Base-by-base conservation (phyloP, 2,797 vertebrate species). In the Manis pentadactyla region DNA sequence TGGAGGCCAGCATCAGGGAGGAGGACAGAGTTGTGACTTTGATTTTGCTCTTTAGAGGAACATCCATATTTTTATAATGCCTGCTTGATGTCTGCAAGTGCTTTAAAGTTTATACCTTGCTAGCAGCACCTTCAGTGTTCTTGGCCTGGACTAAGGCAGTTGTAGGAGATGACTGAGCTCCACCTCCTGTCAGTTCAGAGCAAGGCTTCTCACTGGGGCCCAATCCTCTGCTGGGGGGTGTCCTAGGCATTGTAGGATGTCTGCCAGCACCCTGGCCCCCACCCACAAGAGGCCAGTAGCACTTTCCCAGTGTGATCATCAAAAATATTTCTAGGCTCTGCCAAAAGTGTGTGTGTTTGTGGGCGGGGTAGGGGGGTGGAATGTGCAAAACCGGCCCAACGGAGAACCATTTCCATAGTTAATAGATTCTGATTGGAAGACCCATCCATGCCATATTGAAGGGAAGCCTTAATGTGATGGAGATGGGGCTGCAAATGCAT, bases 201-300 rank as follows among this genome's bases (percentile, higher is more conserved):
- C 66, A 57, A 1, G 31, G 17, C 71, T 84, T 66, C 27, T 93
- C 46, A 57, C 59, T 25, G 14, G 21, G n/a, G 42, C 53, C 71
- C 88, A 59, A 5, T 53, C 12, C 37, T 78, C 37, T 19, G 0
- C 61, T 11, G 49, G 21, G 31, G 13, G 46, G 53, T 59, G 23
- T 29, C 31, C 15, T 84, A 13, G 13, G 53, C 79, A 51, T n/a
- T 23, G 0, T 7, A 39, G 17, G 19, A 10, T 78, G 15, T 51
- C 78, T 18, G 29, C 10, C 39, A 77, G 49, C 29, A 66, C 77
- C 15, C 25, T 87, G 88, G 63, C 68, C 34, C 74, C 85, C n/a
- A 42, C 84, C 81, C 49, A 18, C 68, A 78, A 51, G 87, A 69
- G 87, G 82, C 95, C 75, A 92, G 75, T 69, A 86, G 27, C 68